Evolutionary conservation across 2,888 invertebrate genomes (phyloP), one percentile per base, ranked within the genome.

Genomic region (Carcina quercana): DNA sequence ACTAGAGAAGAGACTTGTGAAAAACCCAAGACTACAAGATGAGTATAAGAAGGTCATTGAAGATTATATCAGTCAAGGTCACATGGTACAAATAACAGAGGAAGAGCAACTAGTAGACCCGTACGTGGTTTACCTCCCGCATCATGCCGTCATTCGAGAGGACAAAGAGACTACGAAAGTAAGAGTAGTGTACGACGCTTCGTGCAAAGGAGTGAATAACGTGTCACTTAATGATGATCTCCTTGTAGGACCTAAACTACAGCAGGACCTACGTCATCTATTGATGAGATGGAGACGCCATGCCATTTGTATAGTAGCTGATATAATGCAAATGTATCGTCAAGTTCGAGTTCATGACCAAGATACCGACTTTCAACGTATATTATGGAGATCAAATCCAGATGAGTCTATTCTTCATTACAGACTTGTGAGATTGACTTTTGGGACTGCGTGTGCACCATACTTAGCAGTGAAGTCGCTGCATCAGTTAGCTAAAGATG

Each of bases 391-490:
- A 34, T 5, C 5, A 14, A 14, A 24, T 21, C 13, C 32, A 2
- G n/a, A 30, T 12, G 21, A 34, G 7, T 19, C 35, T 3, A 13
- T 48, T 2, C 1, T 40, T 15, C 15, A 37, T 20, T 48, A 42
- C 19, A 36, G 29, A 22, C 15, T 50, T 6, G 3, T 28, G 7
- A 45, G 31, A 25, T 14, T 49, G 2, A 46, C 43, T 0, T 48
- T 42, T 37, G 47, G 50, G 1, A 47, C 44, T 3, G 37, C 45
- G 2, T 40, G 37, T 28, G 46, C 49, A 5, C 45, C 43, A 4
- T 48, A 42, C 31, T 25, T 46, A 17, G 47, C 42, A 2, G 38
- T 44, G 1, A 38, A 39, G 13, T 19, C 37, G 5, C 5, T 50
- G 12, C 41, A 37, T 8, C 24, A 30, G 27, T 14, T 45, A n/a